Evolutionary conservation across 2,797 vertebrate species (phyloP), one percentile per base, ranked within the genome.

Genomic region (Linurgus olivaceus): DNA sequence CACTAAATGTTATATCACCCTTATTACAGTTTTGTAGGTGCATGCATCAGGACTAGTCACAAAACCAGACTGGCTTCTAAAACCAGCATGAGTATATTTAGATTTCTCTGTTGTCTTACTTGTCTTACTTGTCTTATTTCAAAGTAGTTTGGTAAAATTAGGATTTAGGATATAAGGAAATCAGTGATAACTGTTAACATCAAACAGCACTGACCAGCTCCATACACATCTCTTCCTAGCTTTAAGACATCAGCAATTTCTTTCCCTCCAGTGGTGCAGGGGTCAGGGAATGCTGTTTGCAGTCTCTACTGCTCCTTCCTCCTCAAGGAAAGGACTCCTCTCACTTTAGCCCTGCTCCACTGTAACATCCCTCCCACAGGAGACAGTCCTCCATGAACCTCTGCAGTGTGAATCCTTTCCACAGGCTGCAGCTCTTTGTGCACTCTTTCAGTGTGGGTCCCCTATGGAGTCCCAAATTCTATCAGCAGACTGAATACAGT

Each of bases 361-460:
- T 0, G 0, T 40, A 33, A 13, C 3, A 29, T 58, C 24, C 19
- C 6, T 65, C 38, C 9, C 28, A 29, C 4, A 38, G 28, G 17
- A 72, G 28, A 65, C 6, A 12, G n/a, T 33, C 11, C 17, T 38
- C 19, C 28, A 15, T 14, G 2, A 73, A 25, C 9, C 33, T 21
- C 16, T 65, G 13, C 28, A 9, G 6, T 38, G 24, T 29, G 67
- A 58, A 19, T 18, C 16, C 13, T 17, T 72, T 24, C 37, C 33
- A 58, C 0, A 4, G 13, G 24, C 14, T 29, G 51, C 16, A 72
- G n/a, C 14, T 24, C n/a, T 44, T 28, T 28, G 17, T 51, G 29
- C 20, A 44, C 8, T 13, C 3, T 37, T 63, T 37, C 42, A 71
- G 35, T 15, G 21, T 29, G 18, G 11, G 2, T 38, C 11, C 28